Evolutionary conservation across 2,113 vertebrate genomes (phyloP), one percentile per base, ranked within the genome.

Genomic region (Lophochroa leadbeateri): DNA sequence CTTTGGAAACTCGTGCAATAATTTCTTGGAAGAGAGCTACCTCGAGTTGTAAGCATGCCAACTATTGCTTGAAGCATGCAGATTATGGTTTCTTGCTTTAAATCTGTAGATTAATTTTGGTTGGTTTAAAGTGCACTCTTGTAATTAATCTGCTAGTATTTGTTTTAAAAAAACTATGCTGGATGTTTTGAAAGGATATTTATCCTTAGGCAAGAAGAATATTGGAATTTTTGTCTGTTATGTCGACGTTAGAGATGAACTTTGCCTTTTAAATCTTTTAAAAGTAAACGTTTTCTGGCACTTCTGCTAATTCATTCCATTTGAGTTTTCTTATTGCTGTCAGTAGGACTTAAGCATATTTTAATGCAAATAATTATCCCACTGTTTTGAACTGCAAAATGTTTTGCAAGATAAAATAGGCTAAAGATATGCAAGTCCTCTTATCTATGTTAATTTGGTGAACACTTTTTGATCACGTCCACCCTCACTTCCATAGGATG

Each of bases 401-500:
- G 80, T 95, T 96, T 95, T 94, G 89, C 67, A 69, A n/a, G 84
- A 92, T 96, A 78, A 97, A 97, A 93, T 94, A 96, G 96, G 81
- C 94, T 96, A 94, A 95, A 91, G 90, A 95, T 90, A 94, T 94
- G 91, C 91, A 87, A 91, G 67, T 84, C 63, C n/a, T 96, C 93
- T 95, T 97, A 87, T 43, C 61, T 96, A 58, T 87, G 11, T 91
- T 96, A 95, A 93, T 96, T 94, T 90, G 44, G 63, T 87, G 95
- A 96, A 91, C 2, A 23, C 82, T 96, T 96, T 92, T 96, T 96
- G 94, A 94, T 97, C 95, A 91, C 87, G 82, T 97, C 96, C 96
- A 97, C 96, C 96, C 95, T 96, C 96, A 96, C 93, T 97, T 97
- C 91, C 96, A 96, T 92, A 96, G 96, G 94, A 97, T 97, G 94